Conservation (phyloP, 2,113 vertebrate species). For the Chamaetylas fuelleborni region DNA sequence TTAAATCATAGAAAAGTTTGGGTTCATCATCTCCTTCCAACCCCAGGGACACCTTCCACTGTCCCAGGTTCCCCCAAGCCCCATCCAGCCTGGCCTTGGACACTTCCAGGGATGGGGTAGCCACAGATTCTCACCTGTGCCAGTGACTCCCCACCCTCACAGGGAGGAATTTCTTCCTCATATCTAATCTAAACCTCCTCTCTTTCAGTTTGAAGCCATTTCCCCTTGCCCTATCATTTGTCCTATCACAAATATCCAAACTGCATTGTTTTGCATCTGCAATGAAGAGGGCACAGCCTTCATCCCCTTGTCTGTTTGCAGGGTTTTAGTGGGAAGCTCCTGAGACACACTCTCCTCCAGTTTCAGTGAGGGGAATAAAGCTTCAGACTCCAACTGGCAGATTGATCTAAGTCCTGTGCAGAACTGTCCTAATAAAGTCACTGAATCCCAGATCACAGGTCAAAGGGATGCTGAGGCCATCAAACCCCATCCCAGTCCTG, state of each 20-base stretch:
- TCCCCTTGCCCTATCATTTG: not conserved
- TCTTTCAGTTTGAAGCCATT: not conserved
- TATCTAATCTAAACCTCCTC: not conserved
- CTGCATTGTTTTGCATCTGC: not conserved
- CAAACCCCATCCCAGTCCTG: not conserved
- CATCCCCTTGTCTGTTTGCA: not conserved
- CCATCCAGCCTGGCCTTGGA: not conserved
- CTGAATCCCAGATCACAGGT: not conserved
- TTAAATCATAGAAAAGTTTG: not conserved
- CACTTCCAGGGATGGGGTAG: not conserved
- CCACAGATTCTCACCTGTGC: not conserved
- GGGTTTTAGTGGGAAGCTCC: not conserved
- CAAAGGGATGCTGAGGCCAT: not conserved
- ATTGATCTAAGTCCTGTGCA: not conserved
- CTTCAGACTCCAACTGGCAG: not conserved
- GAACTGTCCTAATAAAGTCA: not conserved
- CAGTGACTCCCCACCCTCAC: not conserved
- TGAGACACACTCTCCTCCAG: not conserved
- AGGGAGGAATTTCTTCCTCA: not conserved
- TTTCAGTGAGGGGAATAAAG: not conserved
- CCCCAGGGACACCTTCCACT: not conserved
- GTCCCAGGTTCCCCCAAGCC: not conserved
- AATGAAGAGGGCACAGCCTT: not conserved
- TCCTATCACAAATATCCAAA: not conserved
- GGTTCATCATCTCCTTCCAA: not conserved